A percentile compares a stretch with the other conserved stretches of the same genome.
Conservation (phyloP, 2,113 vertebrate genomes). For the Meleagris gallopavo region DNA sequence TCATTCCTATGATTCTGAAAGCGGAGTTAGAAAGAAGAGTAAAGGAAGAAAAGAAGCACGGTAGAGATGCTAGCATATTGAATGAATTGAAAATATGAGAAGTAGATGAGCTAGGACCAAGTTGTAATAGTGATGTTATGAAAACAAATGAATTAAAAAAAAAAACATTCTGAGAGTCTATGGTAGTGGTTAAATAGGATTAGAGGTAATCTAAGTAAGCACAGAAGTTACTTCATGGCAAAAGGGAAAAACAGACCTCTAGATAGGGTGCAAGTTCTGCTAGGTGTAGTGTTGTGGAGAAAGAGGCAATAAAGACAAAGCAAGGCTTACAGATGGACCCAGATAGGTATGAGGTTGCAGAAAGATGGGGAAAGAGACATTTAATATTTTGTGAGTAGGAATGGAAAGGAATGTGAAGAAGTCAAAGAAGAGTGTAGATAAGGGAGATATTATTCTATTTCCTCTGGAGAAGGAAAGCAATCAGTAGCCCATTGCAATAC, state of each 20-base stretch:
- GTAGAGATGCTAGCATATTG: background rate
- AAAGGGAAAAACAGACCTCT: background rate
- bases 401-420: background rate
- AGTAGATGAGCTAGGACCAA: background rate
- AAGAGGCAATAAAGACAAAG: background rate
- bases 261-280: background rate
- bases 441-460: background rate
- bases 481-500: background rate
- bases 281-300: background rate
- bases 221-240: background rate
- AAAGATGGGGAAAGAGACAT: background rate
- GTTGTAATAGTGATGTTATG: background rate
- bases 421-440: background rate
- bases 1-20: background rate
- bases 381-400: accelerated
- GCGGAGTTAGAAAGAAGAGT: background rate
- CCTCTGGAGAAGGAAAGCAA: background rate
- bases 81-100: background rate
- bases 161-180: background rate
- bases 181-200: background rate
- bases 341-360: background rate
- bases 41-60: background rate
- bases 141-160: background rate
- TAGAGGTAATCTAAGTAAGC: background rate
- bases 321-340: background rate